Evolutionary conservation across 2,797 vertebrate genomes (phyloP), one percentile per base, ranked within the genome.

Genomic region (Aphelocoma californica): DNA sequence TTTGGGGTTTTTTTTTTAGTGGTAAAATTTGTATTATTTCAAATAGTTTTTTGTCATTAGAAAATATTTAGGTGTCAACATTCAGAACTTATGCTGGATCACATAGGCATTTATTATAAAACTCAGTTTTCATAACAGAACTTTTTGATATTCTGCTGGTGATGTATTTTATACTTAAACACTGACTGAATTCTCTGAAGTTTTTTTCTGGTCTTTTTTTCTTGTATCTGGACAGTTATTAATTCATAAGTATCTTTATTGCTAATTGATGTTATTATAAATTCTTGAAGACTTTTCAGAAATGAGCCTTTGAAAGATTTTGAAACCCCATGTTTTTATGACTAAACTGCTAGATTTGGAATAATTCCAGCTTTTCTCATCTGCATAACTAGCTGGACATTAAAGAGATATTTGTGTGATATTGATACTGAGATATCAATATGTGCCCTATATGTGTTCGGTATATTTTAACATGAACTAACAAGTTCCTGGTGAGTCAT

Each of bases 371-470:
- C 54, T 18, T 32, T 72, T 92, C 12, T 86, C 5, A 42, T 50
- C 25, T 40, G 8, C 20, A 25, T 54, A 54, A 54, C 3, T 79
- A 34, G 4, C 13, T 2, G 3, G 14, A 44, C 60, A 86, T 64
- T 75, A 48, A 66, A 67, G 26, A 54, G 12, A 8, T 53, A 79
- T 67, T 88, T 67, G 5, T 42, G 14, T 60, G 50, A 44, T 24
- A 51, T 21, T 86, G 24, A 82, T 54, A 47, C 1, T 3, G 7
- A 54, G 14, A 50, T 38, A 42, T 25, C 42, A 79, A 28, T 34
- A 53, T 20, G 24, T 60, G 11, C 12, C 9, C 6, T 62, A 6
- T 50, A 20, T 1, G 0, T 51, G 1, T 64, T 54, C 2, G 3
- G 51, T 36, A 47, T 32, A 64, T 50, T 82, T 79, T 85, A 58